Conservation (phyloP, 2,113 vertebrate species). For the Pontoporia blainvillei region DNA sequence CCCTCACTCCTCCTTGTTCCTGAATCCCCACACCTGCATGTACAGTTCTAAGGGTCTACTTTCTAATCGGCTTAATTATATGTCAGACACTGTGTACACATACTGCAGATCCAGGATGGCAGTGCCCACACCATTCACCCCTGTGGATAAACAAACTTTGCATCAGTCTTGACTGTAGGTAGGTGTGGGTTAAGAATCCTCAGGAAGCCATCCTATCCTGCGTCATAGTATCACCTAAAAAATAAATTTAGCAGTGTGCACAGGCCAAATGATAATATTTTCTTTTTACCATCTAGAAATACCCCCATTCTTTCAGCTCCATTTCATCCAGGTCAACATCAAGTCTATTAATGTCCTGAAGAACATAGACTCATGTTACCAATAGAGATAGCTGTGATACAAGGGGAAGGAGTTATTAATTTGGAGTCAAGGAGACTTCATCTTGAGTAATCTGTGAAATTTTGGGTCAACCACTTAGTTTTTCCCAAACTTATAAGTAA, state of each 20-base stretch:
- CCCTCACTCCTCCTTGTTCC: not conserved
- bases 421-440: not conserved
- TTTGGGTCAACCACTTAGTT: not conserved
- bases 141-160: not conserved
- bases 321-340: not conserved
- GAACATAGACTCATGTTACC: not conserved
- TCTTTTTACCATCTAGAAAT: not conserved
- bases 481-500: not conserved
- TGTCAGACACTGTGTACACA: not conserved
- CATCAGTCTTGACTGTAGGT: not conserved
- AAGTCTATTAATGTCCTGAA: not conserved
- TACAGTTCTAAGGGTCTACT: not conserved
- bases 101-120: not conserved
- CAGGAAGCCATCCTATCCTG: not conserved
- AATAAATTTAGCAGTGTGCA: not conserved
- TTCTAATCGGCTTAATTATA: not conserved
- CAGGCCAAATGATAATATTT: not conserved
- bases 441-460: not conserved
- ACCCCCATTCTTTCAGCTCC: not conserved
- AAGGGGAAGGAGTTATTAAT: not conserved
- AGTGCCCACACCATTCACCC: not conserved
- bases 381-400: not conserved
- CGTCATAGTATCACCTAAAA: not conserved
- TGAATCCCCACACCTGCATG: not conserved
- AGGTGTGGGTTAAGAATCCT: not conserved